Evolutionary conservation across 2,888 invertebrate species (phyloP).

Genomic region (Patella pellucida): DNA sequence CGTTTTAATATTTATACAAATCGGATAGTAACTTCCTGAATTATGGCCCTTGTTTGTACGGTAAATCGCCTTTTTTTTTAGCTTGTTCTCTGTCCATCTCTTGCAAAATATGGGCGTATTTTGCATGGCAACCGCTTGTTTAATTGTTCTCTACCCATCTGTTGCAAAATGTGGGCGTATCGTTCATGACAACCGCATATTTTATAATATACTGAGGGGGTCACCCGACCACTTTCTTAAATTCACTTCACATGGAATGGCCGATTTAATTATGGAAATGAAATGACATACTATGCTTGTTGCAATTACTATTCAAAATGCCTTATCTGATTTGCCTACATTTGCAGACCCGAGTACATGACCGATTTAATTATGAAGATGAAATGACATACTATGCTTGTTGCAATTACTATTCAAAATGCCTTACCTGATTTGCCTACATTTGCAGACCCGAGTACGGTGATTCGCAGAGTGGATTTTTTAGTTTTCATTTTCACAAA

Average conservation of each 20-base stretch:
- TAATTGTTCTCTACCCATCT: too few species aligned
- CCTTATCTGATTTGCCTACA: constrained; percentile 56
- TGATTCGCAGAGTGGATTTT: constrained; percentile 42
- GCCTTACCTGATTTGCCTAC: constrained; percentile 57
- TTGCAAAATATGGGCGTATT: too few species aligned
- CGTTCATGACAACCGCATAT: too few species aligned
- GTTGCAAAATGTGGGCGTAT: too few species aligned
- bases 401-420: background rate
- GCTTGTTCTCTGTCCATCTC: too few species aligned
- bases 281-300: background rate
- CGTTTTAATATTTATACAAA: too few species aligned
- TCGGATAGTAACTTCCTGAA: too few species aligned
- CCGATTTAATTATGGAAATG: background rate
- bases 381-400: background rate
- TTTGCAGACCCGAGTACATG: constrained; percentile 47
- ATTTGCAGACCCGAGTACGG: constrained; percentile 46
- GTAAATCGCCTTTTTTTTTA: too few species aligned
- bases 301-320: background rate
- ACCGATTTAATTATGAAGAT: background rate
- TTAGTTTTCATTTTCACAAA: constrained; percentile 31
- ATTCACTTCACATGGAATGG: background rate
- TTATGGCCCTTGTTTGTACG: too few species aligned
- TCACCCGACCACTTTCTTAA: too few species aligned
- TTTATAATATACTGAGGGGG: too few species aligned
- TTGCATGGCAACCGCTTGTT: too few species aligned